These are phyloP conservation scores for Brachionus manjavacas DNA, from an alignment of 1,140 invertebrate genomes.

Conservation along the genomic window DNA sequence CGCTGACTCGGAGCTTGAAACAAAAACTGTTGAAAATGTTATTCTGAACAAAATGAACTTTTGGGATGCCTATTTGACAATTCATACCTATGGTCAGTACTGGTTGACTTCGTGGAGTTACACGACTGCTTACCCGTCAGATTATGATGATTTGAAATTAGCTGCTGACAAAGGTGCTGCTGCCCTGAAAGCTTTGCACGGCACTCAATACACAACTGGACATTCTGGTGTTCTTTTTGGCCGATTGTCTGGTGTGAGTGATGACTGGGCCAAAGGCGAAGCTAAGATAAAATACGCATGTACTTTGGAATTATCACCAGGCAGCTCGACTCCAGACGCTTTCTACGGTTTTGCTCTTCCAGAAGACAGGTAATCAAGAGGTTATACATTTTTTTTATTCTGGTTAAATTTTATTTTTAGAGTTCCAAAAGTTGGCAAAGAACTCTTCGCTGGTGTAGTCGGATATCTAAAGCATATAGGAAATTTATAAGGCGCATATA, in stretches of 20 bases:
- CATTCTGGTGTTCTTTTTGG: slow-evolving; percentile 29
- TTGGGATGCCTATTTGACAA: slow-evolving; percentile 42
- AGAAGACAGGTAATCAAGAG: slow-evolving; percentile 3
- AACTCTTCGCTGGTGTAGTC: slow-evolving; percentile 19
- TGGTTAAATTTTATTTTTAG: neutral
- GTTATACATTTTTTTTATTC: neutral
- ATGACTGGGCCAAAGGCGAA: slow-evolving; percentile 52
- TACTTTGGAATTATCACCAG: slow-evolving; percentile 53
- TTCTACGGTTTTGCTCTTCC: slow-evolving; percentile 16
- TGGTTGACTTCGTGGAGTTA: slow-evolving; percentile 41
- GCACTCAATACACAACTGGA: slow-evolving; percentile 24
- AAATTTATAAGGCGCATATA: neutral
- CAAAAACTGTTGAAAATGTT: slow-evolving; percentile 8
- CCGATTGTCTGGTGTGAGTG: slow-evolving; percentile 45
- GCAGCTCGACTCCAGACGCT: neutral
- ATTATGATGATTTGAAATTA: slow-evolving; percentile 13
- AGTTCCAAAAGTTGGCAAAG: slow-evolving; percentile 26
- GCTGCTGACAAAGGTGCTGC: slow-evolving; percentile 14
- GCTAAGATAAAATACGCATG: slow-evolving; percentile 56
- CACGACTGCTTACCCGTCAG: neutral
- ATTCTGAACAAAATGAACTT: neutral
- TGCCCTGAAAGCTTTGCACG: neutral
- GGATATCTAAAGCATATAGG: neutral
- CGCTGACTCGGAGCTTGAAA: slow-evolving; percentile 38
- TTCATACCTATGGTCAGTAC: slow-evolving; percentile 37